A percentile compares a stretch with the other conserved stretches of the same genome.
These are phyloP conservation scores for Anableps anableps DNA, from an alignment of 2,797 vertebrate genomes.

Conservation along the genomic window DNA sequence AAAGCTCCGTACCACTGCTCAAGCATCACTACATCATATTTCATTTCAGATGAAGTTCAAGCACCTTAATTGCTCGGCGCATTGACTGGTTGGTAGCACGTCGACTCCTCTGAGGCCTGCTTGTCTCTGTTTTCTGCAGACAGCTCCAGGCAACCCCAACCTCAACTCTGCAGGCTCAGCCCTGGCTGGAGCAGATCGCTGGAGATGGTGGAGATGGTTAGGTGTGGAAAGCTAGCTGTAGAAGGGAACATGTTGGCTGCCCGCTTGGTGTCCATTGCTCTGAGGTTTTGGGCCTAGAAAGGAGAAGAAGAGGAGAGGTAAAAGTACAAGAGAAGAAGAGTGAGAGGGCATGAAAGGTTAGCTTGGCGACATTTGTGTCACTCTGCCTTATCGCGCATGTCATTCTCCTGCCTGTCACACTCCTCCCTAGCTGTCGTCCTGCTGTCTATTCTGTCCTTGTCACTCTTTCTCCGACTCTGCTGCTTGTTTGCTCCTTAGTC, in stretches of 20 bases:
- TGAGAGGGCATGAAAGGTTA: constrained; percentile 73
- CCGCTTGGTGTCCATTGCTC: constrained; percentile 59
- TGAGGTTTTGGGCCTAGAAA: constrained; percentile 49
- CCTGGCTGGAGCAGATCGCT: constrained; percentile 39
- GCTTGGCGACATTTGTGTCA: constrained; percentile 79
- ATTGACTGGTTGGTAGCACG: constrained; percentile 42
- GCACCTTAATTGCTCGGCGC: constrained; percentile 51
- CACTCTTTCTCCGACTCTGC: constrained; percentile 66
- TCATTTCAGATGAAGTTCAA: constrained; percentile 53
- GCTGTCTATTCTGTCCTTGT: constrained; percentile 77
- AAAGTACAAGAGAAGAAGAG: constrained; percentile 45
- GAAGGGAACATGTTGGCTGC: constrained; percentile 47
- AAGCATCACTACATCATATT: constrained; percentile 66
- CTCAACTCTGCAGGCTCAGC: constrained; percentile 42
- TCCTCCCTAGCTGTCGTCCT: constrained; percentile 67
- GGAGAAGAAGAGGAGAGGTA: constrained; percentile 45
- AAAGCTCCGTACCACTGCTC: constrained; percentile 58
- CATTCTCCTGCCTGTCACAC: constrained; percentile 70
- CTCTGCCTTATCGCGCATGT: constrained; percentile 75
- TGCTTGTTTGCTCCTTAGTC: constrained; percentile 58
- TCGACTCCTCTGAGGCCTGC: constrained; percentile 41
- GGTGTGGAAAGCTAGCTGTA: constrained; percentile 47
- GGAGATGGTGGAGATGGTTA: constrained; percentile 45
- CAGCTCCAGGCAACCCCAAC: constrained; percentile 16
- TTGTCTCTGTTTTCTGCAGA: constrained; percentile 32